These are phyloP conservation scores for Stichodactyla helianthus DNA, from an alignment of 64 coral and sea anemone genomes.

Conservation along the genomic window DNA sequence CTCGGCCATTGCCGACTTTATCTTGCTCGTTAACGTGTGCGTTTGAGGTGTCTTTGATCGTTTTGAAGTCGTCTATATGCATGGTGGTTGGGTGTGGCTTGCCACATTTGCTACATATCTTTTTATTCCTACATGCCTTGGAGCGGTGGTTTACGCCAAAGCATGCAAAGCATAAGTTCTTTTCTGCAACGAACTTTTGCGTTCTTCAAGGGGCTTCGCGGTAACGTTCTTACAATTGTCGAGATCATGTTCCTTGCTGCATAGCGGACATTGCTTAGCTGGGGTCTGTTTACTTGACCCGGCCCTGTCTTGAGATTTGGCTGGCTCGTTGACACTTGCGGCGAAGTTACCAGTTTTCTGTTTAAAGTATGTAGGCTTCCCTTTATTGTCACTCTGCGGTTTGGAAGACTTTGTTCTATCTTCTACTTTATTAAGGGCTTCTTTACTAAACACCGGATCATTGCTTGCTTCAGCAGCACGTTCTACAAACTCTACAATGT, in stretches of 20 bases:
- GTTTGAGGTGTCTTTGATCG: neutral
- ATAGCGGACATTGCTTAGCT: conserved; percentile 24
- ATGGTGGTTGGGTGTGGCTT: conserved; percentile 55
- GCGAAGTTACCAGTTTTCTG: too few species aligned
- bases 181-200: conserved; percentile 43
- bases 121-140: conserved; percentile 29
- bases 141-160: conserved; percentile 34
- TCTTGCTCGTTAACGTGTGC: neutral
- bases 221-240: conserved; percentile 59
- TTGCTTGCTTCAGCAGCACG: too few species aligned
- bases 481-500: too few species aligned
- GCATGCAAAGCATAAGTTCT: conserved; percentile 44
- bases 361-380: too few species aligned
- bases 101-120: conserved; percentile 47
- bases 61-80: conserved; percentile 40
- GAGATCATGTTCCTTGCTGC: conserved; percentile 34
- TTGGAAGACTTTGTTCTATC: too few species aligned
- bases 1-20: neutral
- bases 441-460: too few species aligned
- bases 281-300: conserved; percentile 32
- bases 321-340: too few species aligned
- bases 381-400: too few species aligned
- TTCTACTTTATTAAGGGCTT: too few species aligned
- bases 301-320: conserved; percentile 38
- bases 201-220: conserved; percentile 46